These are phyloP conservation scores for Passer montanus DNA, from an alignment of 2,113 vertebrate species.

Conservation along the genomic window DNA sequence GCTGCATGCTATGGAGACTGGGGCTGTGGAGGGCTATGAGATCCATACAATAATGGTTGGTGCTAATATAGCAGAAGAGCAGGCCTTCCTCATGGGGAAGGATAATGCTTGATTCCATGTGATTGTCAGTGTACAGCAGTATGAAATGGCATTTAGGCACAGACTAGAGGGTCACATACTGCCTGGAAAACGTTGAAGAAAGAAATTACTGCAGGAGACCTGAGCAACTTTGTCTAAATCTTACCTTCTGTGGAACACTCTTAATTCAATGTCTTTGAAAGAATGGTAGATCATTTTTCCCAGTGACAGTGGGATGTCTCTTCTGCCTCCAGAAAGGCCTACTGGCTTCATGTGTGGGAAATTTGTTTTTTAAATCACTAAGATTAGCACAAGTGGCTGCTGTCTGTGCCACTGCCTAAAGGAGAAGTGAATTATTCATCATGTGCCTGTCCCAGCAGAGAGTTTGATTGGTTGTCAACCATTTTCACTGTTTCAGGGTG, in stretches of 20 bases:
- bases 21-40: not conserved
- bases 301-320: not conserved
- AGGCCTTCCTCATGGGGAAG: not conserved
- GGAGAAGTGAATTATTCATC: conserved; percentile 43
- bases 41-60: not conserved
- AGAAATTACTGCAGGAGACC: not conserved
- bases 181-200: not conserved
- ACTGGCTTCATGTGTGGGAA: conserved; percentile 40
- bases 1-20: not conserved
- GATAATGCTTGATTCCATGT: not conserved
- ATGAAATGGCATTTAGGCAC: not conserved
- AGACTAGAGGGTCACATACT: not conserved
- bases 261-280: not conserved
- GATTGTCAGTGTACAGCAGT: not conserved
- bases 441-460: not conserved
- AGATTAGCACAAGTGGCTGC: conserved; percentile 11
- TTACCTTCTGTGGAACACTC: not conserved
- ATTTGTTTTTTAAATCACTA: not conserved
- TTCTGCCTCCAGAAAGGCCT: not conserved
- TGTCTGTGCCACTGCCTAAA: not conserved
- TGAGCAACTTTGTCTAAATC: not conserved
- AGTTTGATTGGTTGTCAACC: not conserved
- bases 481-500: not conserved
- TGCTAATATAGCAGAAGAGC: not conserved
- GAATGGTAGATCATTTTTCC: not conserved